Evolutionary conservation across 2,888 invertebrate genomes (phyloP).

Genomic region (Thelaira solivaga): DNA sequence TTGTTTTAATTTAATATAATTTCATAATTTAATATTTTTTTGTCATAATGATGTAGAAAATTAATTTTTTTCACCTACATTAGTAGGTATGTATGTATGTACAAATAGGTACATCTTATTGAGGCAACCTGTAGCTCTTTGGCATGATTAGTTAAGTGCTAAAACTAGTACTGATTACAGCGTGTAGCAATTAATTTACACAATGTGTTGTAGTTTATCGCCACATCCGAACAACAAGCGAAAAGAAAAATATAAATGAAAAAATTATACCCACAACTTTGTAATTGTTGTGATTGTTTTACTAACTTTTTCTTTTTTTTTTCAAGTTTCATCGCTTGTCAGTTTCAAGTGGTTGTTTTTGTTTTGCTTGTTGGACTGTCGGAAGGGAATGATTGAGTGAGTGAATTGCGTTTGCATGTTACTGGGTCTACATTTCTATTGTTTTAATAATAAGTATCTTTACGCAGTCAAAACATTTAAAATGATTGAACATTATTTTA

Average conservation of each 20-base stretch:
- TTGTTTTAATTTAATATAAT: too few relatives aligned
- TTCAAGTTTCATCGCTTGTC: constrained; percentile 18
- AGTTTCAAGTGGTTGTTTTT: neutral
- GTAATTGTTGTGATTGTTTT: neutral
- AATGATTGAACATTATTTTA: constrained; percentile 18
- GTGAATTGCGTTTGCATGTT: neutral
- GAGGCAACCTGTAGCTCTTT: neutral
- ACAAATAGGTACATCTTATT: neutral
- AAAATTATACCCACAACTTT: constrained; percentile 20
- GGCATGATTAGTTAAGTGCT: neutral
- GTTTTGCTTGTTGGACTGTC: neutral
- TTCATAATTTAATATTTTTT: too few relatives aligned
- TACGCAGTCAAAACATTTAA: constrained; percentile 42
- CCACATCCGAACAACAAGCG: constrained; percentile 6
- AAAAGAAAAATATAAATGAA: neutral
- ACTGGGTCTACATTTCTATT: neutral
- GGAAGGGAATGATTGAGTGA: constrained; percentile 1
- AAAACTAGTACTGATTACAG: constrained; percentile 14
- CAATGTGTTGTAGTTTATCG: constrained; percentile 44
- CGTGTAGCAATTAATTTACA: constrained; percentile 50
- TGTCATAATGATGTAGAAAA: too few relatives aligned
- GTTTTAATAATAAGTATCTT: constrained; percentile 18
- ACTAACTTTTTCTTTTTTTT: constrained; percentile 1
- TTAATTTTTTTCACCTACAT: too few relatives aligned
- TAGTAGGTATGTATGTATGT: too few relatives aligned